A percentile compares a stretch with the other conserved stretches of the same genome.
phyloP scores from a whole-genome alignment of 2,797 vertebrate genomes.

The Pelodytes ibericus region DNA sequence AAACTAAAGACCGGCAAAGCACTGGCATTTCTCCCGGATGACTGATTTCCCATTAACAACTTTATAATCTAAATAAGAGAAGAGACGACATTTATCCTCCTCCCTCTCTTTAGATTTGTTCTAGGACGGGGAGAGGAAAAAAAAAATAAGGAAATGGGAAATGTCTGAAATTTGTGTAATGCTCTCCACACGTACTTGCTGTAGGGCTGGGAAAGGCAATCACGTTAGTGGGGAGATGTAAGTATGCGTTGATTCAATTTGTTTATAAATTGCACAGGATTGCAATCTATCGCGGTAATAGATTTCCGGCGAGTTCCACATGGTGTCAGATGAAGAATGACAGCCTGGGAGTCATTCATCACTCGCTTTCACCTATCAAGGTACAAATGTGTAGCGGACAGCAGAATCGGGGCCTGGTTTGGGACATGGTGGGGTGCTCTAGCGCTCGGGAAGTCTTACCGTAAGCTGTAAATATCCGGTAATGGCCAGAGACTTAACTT shows the following conservation, averaged over 20 bases:
- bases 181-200: background rate
- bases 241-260: constrained; percentile 35
- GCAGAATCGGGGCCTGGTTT: background rate
- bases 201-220: constrained; percentile 27
- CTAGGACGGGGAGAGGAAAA: no score
- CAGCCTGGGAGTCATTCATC: constrained; percentile 37
- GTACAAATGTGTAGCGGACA: background rate
- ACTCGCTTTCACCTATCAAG: background rate
- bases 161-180: background rate
- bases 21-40: no score
- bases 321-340: constrained; percentile 49
- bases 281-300: constrained; percentile 54
- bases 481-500: no score
- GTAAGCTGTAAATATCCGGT: no score
- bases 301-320: constrained; percentile 17
- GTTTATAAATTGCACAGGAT: constrained; percentile 51
- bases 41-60: no score
- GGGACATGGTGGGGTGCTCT: background rate
- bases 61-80: no score
- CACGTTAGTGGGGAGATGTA: constrained; percentile 26
- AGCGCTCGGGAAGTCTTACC: no score
- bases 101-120: no score
- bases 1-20: no score
- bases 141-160: background rate
- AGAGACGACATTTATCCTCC: no score